Conservation (phyloP, 2,888 invertebrate genomes). For the Eumacrocentrus americanus region DNA sequence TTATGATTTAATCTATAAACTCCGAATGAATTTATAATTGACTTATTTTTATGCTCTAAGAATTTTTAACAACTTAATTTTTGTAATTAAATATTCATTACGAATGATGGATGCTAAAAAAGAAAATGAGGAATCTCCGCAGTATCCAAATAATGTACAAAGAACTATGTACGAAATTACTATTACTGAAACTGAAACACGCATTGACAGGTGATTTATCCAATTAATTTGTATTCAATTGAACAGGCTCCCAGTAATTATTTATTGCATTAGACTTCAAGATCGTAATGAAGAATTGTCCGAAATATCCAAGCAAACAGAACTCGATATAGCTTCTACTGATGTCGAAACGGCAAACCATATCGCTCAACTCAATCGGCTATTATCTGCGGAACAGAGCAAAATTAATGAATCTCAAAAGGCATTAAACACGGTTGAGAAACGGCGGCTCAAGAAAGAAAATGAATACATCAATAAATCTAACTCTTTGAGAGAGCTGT, state of each 20-base stretch:
- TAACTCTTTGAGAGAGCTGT: slow-evolving; percentile 39
- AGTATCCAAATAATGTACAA: slow-evolving; percentile 44
- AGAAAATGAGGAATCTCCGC: slow-evolving; percentile 10
- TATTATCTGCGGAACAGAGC: slow-evolving; percentile 36
- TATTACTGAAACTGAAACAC: slow-evolving; percentile 42
- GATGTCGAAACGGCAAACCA: slow-evolving; percentile 42
- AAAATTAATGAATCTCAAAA: slow-evolving; percentile 37
- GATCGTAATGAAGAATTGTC: slow-evolving; percentile 42
- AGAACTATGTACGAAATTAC: slow-evolving; percentile 44
- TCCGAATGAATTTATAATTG: no score
- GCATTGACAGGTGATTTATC: slow-evolving; percentile 43
- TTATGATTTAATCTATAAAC: no score
- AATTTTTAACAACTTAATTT: neutral
- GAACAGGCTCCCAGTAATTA: neutral
- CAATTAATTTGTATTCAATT: neutral
- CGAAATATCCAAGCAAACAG: slow-evolving; percentile 31
- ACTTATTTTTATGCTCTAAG: neutral
- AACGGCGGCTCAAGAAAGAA: slow-evolving; percentile 35
- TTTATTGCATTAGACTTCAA: slow-evolving; percentile 41
- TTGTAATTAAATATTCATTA: neutral
- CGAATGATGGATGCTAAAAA: neutral
- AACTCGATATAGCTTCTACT: slow-evolving; percentile 21
- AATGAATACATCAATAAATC: slow-evolving; percentile 38
- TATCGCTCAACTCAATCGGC: slow-evolving; percentile 42
- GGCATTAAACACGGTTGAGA: slow-evolving; percentile 33